Evolutionary conservation across 2,113 vertebrate genomes (phyloP).

Genomic region (Suncus etruscus): DNA sequence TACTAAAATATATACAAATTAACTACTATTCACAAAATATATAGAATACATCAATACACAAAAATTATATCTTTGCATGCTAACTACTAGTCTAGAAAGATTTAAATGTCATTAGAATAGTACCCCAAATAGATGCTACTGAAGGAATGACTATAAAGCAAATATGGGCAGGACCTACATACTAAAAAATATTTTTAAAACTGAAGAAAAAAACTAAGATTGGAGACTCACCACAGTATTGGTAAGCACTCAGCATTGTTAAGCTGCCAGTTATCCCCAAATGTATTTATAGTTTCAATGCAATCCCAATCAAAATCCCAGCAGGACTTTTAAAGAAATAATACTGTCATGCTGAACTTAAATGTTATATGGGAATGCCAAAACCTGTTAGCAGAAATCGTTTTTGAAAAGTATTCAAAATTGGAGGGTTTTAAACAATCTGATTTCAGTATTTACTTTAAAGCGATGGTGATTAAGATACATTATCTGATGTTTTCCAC

Average conservation of each 20-base stretch:
- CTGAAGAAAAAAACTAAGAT: background rate
- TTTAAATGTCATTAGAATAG: constrained; percentile 18
- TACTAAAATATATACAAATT: background rate
- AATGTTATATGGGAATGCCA: constrained; percentile 25
- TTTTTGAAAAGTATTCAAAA: constrained; percentile 29
- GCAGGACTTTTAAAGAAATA: background rate
- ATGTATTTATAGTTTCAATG: background rate
- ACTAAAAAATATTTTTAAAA: background rate
- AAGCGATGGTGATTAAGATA: background rate
- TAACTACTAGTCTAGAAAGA: background rate
- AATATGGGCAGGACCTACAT: background rate
- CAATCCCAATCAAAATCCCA: background rate
- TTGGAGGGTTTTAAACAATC: background rate
- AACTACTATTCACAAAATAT: constrained; percentile 7
- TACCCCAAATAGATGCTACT: background rate
- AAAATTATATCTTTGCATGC: constrained; percentile 35
- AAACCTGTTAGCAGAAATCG: background rate
- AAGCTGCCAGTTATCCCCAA: background rate
- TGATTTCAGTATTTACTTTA: constrained; percentile 3
- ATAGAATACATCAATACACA: background rate
- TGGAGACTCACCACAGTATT: background rate
- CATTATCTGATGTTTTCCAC: background rate
- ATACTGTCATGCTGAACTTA: background rate
- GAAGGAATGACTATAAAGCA: background rate
- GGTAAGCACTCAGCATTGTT: background rate